Evolutionary conservation across 2,888 invertebrate species (phyloP).

Genomic region (Thereva nobilitata): DNA sequence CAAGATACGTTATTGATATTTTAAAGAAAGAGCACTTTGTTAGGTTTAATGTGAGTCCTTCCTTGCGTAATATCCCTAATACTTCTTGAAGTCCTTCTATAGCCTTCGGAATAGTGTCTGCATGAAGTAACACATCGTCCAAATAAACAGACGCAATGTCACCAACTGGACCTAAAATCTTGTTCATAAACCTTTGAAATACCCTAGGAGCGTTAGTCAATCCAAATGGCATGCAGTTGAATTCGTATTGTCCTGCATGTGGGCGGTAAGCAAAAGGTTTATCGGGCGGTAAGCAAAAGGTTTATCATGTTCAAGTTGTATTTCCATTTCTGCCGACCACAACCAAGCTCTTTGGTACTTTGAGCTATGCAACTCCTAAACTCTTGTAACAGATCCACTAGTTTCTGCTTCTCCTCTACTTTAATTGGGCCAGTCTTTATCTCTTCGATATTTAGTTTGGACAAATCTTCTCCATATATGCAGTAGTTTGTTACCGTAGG

Average conservation of each 20-base stretch:
- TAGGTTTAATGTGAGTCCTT: too few relatives aligned
- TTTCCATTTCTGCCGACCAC: constrained; percentile 42
- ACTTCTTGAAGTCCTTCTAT: neutral
- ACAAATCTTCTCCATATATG: neutral
- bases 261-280: constrained; percentile 1
- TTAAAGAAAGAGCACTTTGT: too few relatives aligned
- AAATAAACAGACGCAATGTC: constrained; percentile 20
- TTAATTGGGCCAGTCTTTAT: constrained; percentile 9
- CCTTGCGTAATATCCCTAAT: neutral
- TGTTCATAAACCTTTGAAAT: neutral
- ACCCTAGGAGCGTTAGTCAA: constrained; percentile 7
- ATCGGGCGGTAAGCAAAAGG: constrained; percentile 8
- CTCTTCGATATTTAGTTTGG: neutral
- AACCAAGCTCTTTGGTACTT: constrained; percentile 30
- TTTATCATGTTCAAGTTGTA: constrained; percentile 37
- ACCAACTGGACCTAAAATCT: neutral
- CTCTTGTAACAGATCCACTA: constrained; percentile 4
- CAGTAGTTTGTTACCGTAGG: neutral
- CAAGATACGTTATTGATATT: too few relatives aligned
- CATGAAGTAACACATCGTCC: constrained; percentile 2
- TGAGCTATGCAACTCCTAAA: constrained; percentile 13
- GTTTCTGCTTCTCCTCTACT: neutral
- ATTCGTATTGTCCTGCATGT: constrained; percentile 11
- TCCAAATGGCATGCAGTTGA: constrained; percentile 4
- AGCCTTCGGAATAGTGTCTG: neutral